Base-by-base conservation (phyloP, 1,140 invertebrate species). In the Drosophila nebulosa region DNA sequence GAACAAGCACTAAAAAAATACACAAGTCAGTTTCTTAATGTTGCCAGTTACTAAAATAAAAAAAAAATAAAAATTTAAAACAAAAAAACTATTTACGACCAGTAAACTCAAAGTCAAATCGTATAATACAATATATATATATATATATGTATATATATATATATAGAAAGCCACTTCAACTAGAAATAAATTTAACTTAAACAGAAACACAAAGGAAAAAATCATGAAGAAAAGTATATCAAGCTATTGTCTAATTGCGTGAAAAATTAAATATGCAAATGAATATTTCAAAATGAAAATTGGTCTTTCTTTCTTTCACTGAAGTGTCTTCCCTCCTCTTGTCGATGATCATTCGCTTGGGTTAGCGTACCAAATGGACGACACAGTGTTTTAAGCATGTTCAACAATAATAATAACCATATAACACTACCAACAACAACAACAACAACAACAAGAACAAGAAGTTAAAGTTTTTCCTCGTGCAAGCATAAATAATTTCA, bases 401-500 rank as follows among this genome's bases (percentile, higher is more conserved):
- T 18, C 21, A 58, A 58, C 32, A 46, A 42, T 42, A 42, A 42
- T 60, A 60, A 66, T 55, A 66, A 42, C 9, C 55, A 50, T 22
- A 30, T 32, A 27, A 14, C 22, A 30, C 21, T 9, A 21, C 27
- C 61, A 61, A 35, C 56, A 57, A 58, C 39, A 53, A 53, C 46
- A 39, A 16, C 35, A 51, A 32, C 1, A n/a, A 21, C 35, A 39
- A 26, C 57, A 22, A 46, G 22, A 71, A 63, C 57, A 66, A 71
- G 46, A 64, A 68, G 64, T 74, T 79, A 57, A 76, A 64, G 60
- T 26, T 67, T 64, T 65, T 46, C 16, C 39, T 66, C 56, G 70
- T 77, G 71, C 52, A 69, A 72, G 81, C 81, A 85, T 86, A 78
- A 86, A 85, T 85, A 78, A 85, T 80, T 85, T 78, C 69, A 80